phyloP scores from a whole-genome alignment of 2,113 vertebrate genomes.

The Anarhynchus alexandrinus region DNA sequence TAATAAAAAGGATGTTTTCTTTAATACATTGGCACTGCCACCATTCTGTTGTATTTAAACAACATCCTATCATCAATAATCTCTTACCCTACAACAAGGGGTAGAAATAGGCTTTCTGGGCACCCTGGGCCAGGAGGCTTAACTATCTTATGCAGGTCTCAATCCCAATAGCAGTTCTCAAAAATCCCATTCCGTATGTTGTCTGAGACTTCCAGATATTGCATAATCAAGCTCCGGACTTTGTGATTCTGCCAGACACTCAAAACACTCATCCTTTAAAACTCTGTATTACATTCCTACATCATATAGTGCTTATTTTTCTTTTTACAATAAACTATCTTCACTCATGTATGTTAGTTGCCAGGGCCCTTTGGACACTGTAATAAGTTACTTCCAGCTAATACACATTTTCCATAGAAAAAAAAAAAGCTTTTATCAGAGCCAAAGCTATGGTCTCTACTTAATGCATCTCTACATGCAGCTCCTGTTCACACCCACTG shows the following conservation, averaged over 20 bases:
- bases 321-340: not conserved
- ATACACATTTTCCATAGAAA: not conserved
- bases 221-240: not conserved
- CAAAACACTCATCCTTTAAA: not conserved
- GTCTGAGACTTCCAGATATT: not conserved
- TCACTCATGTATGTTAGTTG: not conserved
- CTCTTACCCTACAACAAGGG: not conserved
- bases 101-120: not conserved
- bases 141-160: not conserved
- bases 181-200: fast-evolving
- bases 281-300: not conserved
- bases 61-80: not conserved
- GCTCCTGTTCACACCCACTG: not conserved
- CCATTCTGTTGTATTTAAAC: not conserved
- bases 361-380: fast-evolving
- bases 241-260: not conserved
- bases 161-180: not conserved
- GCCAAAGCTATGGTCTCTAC: not conserved
- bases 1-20: not conserved
- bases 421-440: not conserved
- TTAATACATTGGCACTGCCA: not conserved
- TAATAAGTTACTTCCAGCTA: not conserved
- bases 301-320: not conserved
- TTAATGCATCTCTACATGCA: not conserved
- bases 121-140: not conserved